Evolutionary conservation across 2,797 vertebrate species (phyloP).

Genomic region (Spondyliosoma cantharus): DNA sequence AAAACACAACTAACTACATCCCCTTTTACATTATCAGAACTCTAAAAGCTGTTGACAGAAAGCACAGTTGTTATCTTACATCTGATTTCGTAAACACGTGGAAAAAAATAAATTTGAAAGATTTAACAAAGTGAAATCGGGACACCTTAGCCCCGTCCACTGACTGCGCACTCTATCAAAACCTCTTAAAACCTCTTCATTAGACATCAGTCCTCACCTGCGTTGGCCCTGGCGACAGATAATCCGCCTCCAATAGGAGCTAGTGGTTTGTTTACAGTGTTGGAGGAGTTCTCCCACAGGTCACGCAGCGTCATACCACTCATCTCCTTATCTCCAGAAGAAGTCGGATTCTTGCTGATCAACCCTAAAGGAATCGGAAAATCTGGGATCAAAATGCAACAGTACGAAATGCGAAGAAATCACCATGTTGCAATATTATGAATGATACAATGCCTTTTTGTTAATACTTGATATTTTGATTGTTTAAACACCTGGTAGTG

Average conservation of each 20-base stretch:
- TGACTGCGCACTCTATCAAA: constrained; percentile 12
- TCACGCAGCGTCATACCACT: constrained; percentile 78
- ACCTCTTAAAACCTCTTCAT: constrained; percentile 18
- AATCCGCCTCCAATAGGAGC: constrained; percentile 84
- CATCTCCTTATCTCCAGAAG: constrained; percentile 84
- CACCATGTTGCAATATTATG: background rate
- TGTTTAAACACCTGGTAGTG: constrained; percentile 5
- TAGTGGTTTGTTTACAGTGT: constrained; percentile 84
- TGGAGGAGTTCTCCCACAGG: constrained; percentile 87
- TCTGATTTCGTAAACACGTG: constrained; percentile 4
- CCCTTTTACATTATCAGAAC: background rate
- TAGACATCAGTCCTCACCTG: constrained; percentile 84
- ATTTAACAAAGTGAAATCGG: background rate
- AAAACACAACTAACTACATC: background rate
- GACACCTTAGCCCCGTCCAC: background rate
- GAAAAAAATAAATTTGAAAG: too few relatives aligned
- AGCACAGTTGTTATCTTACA: background rate
- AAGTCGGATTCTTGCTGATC: constrained; percentile 89
- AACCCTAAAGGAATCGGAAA: constrained; percentile 83
- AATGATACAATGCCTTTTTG: background rate
- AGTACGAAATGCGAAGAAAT: background rate
- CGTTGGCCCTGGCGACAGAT: constrained; percentile 85
- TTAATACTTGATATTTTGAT: too few relatives aligned
- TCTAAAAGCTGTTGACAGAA: background rate
- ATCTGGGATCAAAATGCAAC: background rate